Evolutionary conservation across 2,888 invertebrate genomes (phyloP), one percentile per base, ranked within the genome.

Genomic region (Andrena marginata): DNA sequence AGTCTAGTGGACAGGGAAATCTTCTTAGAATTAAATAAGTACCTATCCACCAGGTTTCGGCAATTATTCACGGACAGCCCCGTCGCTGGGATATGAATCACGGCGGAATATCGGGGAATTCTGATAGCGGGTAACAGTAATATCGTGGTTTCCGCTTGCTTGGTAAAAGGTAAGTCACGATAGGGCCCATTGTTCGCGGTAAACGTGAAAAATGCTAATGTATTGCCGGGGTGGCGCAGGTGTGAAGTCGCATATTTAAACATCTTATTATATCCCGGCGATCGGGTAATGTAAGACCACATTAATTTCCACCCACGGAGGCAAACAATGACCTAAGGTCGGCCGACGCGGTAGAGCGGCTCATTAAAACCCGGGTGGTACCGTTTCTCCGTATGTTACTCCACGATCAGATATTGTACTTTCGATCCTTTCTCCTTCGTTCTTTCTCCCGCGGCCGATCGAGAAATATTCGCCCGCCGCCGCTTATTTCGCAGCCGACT

Each of bases 281-380:
- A 85, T 78, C 77, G 82, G 76, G 79, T 80, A 87, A 84, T 63
- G 84, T 79, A 84, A 88, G 79, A 77, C 76, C 82, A 78, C 87
- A 85, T 87, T 85, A 89, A 88, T 88, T 89, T 88, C 88, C 87
- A 80, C 88, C 88, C 85, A 89, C 88, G 77, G 70, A 71, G 62
- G 48, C 65, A 65, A 87, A 77, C 87, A 85, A 85, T 83, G 87
- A 88, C 82, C 85, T 59, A 75, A 72, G 84, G 82, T 81, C 85
- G 82, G 63, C 48, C 72, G 69, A 72, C 79, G 42, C 82, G 73
- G 74, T 77, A 75, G 65, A 79, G 68, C 67, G 84, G 56, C 89
- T 88, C 85, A 80, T 88, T 88, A 88, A 87, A 84, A 84, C 67
- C 74, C 77, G 64, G 72, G 59, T 73, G 80, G 85, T 82, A 87